Evolutionary conservation across 2,797 vertebrate genomes (phyloP).

Genomic region (Neopelma chrysocephalum): DNA sequence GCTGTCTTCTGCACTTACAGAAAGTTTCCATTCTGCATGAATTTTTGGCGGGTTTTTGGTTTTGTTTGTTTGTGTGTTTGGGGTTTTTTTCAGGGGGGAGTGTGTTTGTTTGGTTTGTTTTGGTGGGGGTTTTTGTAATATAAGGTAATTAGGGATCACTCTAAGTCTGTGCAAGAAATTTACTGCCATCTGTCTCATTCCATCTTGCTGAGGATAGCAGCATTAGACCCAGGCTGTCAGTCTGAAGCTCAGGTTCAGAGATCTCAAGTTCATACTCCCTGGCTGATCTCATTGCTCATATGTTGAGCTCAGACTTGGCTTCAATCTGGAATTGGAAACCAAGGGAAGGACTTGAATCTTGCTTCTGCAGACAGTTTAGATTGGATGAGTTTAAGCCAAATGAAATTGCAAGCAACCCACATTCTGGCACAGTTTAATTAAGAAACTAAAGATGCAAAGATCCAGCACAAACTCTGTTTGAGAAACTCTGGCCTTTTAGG

Average conservation of each 20-base stretch:
- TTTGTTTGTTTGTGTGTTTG: neutral
- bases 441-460: constrained; percentile 27
- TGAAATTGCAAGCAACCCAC: constrained; percentile 42
- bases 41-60: neutral
- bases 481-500: constrained; percentile 45
- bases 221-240: neutral
- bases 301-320: constrained; percentile 48
- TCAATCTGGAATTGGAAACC: constrained; percentile 21
- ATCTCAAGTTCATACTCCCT: neutral
- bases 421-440: constrained; percentile 36
- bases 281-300: constrained; percentile 24
- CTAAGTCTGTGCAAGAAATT: neutral
- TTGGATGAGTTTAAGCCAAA: constrained; percentile 51
- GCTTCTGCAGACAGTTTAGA: constrained; percentile 23
- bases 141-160: neutral
- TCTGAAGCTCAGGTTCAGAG: neutral
- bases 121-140: neutral
- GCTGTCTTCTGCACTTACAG: neutral
- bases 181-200: neutral
- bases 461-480: neutral
- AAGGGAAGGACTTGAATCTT: neutral
- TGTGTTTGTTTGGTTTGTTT: neutral
- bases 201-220: neutral
- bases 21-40: neutral
- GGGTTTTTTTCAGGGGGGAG: neutral